Conservation (phyloP, 2,888 invertebrate genomes). For the Plusia festucae region DNA sequence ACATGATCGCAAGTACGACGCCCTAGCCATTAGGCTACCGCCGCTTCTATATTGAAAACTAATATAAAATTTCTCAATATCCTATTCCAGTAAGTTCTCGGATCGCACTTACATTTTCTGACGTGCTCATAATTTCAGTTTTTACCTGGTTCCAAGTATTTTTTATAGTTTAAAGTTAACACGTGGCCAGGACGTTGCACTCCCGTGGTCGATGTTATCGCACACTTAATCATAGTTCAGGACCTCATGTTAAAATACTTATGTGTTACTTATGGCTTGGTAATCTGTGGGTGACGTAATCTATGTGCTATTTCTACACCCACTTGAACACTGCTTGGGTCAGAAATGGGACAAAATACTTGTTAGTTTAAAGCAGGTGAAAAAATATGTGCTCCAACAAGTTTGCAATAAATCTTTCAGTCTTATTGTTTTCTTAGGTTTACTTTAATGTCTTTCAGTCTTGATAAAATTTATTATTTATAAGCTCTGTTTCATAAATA, state of each 20-base stretch:
- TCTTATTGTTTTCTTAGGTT: too few species aligned
- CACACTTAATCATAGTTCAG: conserved; percentile 35
- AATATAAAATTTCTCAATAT: too few species aligned
- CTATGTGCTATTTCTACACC: conserved; percentile 19
- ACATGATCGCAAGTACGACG: too few species aligned
- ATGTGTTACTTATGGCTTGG: conserved; percentile 7
- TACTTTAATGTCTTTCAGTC: too few species aligned
- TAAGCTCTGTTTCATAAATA: too few species aligned
- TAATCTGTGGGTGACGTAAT: conserved; percentile 15
- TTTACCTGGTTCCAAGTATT: conserved; percentile 24
- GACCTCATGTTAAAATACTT: conserved; percentile 23
- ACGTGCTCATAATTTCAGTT: background rate
- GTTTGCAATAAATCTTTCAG: too few species aligned
- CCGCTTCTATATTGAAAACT: too few species aligned
- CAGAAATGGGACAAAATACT: background rate
- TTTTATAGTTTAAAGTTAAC: conserved; percentile 20
- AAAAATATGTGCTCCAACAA: too few species aligned
- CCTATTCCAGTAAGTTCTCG: too few species aligned
- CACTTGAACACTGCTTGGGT: conserved; percentile 14
- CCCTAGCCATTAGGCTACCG: too few species aligned
- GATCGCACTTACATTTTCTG: background rate
- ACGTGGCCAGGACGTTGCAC: conserved; percentile 44
- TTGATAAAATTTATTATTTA: too few species aligned
- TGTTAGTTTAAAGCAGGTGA: background rate
- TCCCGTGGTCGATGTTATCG: conserved; percentile 38